Conservation (phyloP, 2,797 vertebrate species). For the Sphenodon punctatus region DNA sequence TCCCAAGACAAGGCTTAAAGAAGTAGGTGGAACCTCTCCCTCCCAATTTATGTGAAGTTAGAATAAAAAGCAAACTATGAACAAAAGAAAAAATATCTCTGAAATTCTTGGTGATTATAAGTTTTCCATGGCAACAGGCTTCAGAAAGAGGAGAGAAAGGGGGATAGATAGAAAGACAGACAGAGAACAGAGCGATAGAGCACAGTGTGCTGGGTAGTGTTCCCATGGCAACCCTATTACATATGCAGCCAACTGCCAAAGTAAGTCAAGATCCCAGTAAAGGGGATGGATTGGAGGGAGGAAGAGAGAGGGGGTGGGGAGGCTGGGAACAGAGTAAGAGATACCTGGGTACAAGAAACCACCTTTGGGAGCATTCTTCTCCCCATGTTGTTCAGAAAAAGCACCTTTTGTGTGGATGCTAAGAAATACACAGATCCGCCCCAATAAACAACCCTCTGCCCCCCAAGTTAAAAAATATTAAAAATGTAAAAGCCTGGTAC, state of each 20-base stretch:
- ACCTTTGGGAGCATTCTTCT: too few relatives aligned
- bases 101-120: conserved; percentile 61
- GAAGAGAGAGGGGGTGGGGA: conserved; percentile 26
- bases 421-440: background rate
- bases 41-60: background rate
- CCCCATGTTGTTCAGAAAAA: background rate
- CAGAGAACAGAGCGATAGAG: conserved; percentile 41
- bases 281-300: background rate
- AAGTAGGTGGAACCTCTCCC: conserved; percentile 18
- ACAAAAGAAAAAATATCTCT: background rate
- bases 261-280: conserved; percentile 68
- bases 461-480: background rate
- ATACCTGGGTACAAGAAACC: background rate
- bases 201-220: conserved; percentile 47
- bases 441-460: background rate
- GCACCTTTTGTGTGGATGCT: background rate
- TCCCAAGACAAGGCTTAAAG: conserved; percentile 5
- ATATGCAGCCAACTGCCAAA: conserved; percentile 69
- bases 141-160: conserved; percentile 53
- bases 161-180: conserved; percentile 61
- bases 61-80: conserved; percentile 43
- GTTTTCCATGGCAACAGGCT: conserved; percentile 68
- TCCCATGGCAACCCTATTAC: conserved; percentile 76
- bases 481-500: background rate
- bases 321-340: background rate